Base-by-base conservation (phyloP, 2,113 vertebrate species). In the Tychaedon coryphoeus region DNA sequence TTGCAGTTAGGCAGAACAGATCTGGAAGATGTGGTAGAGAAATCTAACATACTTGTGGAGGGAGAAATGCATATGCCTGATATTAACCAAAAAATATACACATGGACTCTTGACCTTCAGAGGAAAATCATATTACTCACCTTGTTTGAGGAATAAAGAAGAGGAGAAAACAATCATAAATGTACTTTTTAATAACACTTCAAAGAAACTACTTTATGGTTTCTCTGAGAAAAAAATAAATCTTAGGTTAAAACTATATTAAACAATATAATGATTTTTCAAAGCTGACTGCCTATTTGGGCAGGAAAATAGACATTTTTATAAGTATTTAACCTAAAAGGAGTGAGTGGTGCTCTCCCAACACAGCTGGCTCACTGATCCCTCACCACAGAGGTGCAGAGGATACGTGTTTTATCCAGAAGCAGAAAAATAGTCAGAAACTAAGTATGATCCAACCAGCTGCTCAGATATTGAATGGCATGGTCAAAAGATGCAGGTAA, bases 371-470 rank as follows among this genome's bases (percentile, higher is more conserved):
- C 28, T 88, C 4, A 1, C 36, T 50, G 38, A 29, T 70, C 57
- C n/a, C 25, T 58, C 66, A 53, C 3, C 31, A 48, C 6, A 53
- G 34, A 45, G 13, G 14, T 47, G 47, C 19, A 70, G 38, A 34
- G 13, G 24, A 43, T 56, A 20, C 0, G 0, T 23, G 18, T 43
- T 25, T 66, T 16, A 43, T 26, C 18, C 0, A 1, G 40, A 20
- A 12, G 24, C 3, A 80, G 23, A 38, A 81, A 80, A 75, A 16
- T 3, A 43, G 40, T 43, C 22, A 48, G 38, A 64, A 76, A 54
- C 4, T 10, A 70, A 70, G 3, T 19, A 51, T 28, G 62, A 38
- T 28, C 19, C 3, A 2, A 50, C 8, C 22, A 70, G 6, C 6
- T 42, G 43, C 23, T 73, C 2, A 4, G 31, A 14, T 36, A 43